A percentile compares a stretch with the other conserved stretches of the same genome.
phyloP scores from a whole-genome alignment of 2,797 vertebrate genomes.

The Hybognathus amarus region DNA sequence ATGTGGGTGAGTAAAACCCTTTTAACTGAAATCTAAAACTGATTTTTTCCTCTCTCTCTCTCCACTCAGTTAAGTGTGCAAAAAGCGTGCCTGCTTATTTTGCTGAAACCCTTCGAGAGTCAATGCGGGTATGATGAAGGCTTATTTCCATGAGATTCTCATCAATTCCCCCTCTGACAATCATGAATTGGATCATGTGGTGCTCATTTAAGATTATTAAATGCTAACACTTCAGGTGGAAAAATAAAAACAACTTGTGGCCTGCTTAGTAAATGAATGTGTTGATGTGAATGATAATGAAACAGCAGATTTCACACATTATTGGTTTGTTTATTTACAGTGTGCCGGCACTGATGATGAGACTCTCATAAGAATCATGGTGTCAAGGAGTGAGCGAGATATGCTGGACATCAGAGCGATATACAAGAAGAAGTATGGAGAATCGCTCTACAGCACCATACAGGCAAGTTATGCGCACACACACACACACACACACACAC shows the following conservation, averaged over 20 bases:
- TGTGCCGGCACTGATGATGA: conserved; percentile 92
- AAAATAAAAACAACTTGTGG: not conserved
- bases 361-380: conserved; percentile 89
- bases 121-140: conserved; percentile 86
- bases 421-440: conserved; percentile 84
- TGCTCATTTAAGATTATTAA: conserved; percentile 16
- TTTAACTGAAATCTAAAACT: not conserved
- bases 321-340: conserved; percentile 59
- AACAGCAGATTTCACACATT: not conserved
- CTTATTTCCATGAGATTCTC: conserved; percentile 20
- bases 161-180: not conserved
- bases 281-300: not conserved
- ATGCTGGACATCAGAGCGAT: conserved; percentile 87
- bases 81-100: conserved; percentile 88
- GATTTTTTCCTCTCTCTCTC: conserved; percentile 14
- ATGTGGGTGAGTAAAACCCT: not conserved
- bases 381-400: conserved; percentile 93
- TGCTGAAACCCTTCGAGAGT: conserved; percentile 84
- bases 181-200: not conserved
- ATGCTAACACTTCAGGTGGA: not conserved
- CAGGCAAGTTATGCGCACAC: conserved; percentile 76
- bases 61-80: conserved; percentile 84
- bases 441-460: conserved; percentile 85
- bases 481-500: not conserved
- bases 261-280: conserved; percentile 6